A percentile compares a stretch with the other conserved stretches of the same genome.
phyloP scores from a whole-genome alignment of 2,113 vertebrate species.

The Pedionomus torquatus region DNA sequence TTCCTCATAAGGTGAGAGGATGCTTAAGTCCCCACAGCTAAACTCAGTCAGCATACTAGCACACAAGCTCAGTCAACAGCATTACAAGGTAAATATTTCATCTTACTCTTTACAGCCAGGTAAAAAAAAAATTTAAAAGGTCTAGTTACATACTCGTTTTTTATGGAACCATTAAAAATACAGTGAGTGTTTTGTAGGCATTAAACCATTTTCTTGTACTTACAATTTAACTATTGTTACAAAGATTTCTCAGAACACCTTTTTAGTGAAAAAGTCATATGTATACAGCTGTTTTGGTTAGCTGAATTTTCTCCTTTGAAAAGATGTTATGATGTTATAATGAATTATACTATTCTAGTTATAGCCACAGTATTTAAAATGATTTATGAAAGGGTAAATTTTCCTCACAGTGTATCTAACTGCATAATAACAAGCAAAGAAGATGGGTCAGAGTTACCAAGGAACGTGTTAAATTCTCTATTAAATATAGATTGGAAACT shows the following conservation, averaged over 20 bases:
- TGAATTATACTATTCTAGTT: not conserved
- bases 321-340: not conserved
- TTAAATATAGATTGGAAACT: not conserved
- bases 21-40: not conserved
- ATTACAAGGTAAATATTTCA: not conserved
- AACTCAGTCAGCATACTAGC: not conserved
- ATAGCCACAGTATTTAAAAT: not conserved
- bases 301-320: not conserved
- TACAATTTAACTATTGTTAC: not conserved
- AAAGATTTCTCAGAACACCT: not conserved
- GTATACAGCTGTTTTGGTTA: not conserved
- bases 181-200: not conserved
- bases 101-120: not conserved
- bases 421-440: not conserved
- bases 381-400: not conserved
- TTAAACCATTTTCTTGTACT: not conserved
- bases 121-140: too few species aligned
- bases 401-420: not conserved
- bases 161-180: not conserved
- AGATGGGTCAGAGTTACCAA: not conserved
- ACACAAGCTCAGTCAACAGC: not conserved
- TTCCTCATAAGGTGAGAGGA: not conserved
- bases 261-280: not conserved
- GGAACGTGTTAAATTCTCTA: not conserved
- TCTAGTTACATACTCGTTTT: not conserved